Percentiles rank a stretch among this genome's conserved stretches.
phyloP scores from a whole-genome alignment of 2,797 vertebrate species.

The Lepilemur ruficaudatus region DNA sequence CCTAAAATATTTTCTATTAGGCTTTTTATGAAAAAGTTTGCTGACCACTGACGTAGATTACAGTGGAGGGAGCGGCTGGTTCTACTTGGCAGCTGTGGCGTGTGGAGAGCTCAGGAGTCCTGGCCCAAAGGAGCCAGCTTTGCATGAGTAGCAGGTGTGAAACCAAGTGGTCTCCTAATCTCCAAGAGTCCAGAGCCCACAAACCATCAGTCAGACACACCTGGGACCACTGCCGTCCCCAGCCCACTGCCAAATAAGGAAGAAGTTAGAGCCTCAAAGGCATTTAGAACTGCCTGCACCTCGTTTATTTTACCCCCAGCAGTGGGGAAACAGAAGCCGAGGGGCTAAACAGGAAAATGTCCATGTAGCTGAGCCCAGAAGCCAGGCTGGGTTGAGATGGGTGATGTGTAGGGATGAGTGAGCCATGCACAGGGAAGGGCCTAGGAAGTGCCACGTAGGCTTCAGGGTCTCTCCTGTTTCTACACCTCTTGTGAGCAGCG shows the following conservation, averaged over 20 bases:
- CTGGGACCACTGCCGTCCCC: not conserved
- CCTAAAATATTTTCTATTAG: not conserved
- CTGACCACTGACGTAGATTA: not conserved
- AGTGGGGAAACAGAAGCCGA: too few species aligned
- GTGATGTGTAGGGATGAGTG: not conserved
- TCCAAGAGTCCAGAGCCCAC: not conserved
- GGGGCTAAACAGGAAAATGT: not conserved
- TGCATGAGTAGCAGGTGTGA: not conserved
- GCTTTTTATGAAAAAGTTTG: not conserved
- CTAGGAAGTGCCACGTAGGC: not conserved
- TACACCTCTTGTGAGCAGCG: not conserved
- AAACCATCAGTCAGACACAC: not conserved
- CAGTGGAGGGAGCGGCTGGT: not conserved
- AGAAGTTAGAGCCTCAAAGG: not conserved
- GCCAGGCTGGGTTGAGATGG: not conserved
- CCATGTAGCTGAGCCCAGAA: not conserved
- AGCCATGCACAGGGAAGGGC: not conserved
- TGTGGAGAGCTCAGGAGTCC: not conserved
- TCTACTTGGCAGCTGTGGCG: not conserved
- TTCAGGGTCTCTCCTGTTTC: not conserved
- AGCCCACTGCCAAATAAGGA: not conserved
- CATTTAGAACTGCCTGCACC: not conserved
- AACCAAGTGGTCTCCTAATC: not conserved
- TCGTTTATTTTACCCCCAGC: not conserved
- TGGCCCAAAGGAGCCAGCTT: not conserved